These are phyloP conservation scores for Ylistrum balloti DNA, from an alignment of 1,140 invertebrate genomes.

Conservation along the genomic window DNA sequence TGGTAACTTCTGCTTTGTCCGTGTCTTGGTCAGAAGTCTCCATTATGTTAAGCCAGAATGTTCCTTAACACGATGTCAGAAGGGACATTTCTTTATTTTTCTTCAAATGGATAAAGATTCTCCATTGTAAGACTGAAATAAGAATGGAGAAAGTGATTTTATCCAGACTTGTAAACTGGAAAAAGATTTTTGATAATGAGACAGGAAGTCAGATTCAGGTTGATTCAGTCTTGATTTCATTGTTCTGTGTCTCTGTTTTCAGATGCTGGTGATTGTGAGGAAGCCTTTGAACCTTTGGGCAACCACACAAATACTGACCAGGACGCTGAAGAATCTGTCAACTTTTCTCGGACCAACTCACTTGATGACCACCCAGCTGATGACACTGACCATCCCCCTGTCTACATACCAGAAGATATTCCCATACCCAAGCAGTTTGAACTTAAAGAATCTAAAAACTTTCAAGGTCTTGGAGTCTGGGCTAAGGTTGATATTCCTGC, in stretches of 20 bases:
- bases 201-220: no score
- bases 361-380: neutral
- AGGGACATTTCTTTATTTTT: no score
- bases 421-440: constrained; percentile 50
- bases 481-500: constrained; percentile 7
- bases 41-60: no score
- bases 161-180: no score
- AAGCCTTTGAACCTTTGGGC: neutral
- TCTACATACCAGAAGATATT: constrained; percentile 53
- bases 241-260: neutral
- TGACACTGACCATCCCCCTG: constrained; percentile 45
- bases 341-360: neutral
- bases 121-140: no score
- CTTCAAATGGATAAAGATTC: no score
- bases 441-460: constrained; percentile 42
- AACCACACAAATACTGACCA: neutral
- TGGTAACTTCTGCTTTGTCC: no score
- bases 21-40: no score
- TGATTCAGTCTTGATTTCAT: neutral
- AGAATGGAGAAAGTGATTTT: no score
- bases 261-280: neutral
- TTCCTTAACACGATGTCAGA: no score
- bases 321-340: neutral
- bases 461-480: constrained; percentile 49
- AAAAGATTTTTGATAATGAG: neutral